Percentiles rank a stretch among this genome's conserved stretches.
These are phyloP conservation scores for Trachurus trachurus DNA, from an alignment of 2,797 vertebrate species.

Conservation along the genomic window DNA sequence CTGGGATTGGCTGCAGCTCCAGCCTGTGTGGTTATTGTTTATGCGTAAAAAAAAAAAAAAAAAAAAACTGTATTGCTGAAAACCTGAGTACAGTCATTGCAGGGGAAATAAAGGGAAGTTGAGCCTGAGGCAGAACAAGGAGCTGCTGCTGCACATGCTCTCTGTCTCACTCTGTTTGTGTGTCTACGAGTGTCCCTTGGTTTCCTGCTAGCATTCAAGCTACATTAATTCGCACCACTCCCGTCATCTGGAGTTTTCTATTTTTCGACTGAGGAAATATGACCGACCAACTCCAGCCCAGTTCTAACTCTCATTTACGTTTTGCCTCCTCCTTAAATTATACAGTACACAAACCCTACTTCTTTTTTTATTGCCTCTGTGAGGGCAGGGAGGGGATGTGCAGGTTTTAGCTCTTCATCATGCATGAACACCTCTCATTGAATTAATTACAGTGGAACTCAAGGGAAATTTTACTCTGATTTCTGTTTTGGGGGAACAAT, in stretches of 20 bases:
- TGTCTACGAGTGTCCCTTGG: conserved; percentile 30
- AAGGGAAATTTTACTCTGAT: conserved; percentile 11
- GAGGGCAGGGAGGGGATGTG: conserved; percentile 32
- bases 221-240: conserved; percentile 30
- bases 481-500: conserved; percentile 5
- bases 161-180: conserved; percentile 15
- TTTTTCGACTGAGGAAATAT: conserved; percentile 35
- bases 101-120: conserved; percentile 16
- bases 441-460: conserved; percentile 49
- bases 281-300: conserved; percentile 8
- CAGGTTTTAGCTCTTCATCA: conserved; percentile 40
- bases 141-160: neutral
- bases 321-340: conserved; percentile 21
- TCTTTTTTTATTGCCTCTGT: conserved; percentile 18
- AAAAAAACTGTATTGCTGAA: neutral
- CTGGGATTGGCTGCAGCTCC: neutral
- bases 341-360: conserved; percentile 17
- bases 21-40: neutral
- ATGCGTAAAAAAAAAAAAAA: neutral
- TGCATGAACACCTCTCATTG: conserved; percentile 42
- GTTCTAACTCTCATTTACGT: conserved; percentile 21
- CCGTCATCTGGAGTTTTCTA: conserved; percentile 32
- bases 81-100: neutral
- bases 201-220: conserved; percentile 36
- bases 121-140: neutral